Base-by-base conservation (phyloP, 1,140 invertebrate genomes). In the Agraylea sexmaculata region DNA sequence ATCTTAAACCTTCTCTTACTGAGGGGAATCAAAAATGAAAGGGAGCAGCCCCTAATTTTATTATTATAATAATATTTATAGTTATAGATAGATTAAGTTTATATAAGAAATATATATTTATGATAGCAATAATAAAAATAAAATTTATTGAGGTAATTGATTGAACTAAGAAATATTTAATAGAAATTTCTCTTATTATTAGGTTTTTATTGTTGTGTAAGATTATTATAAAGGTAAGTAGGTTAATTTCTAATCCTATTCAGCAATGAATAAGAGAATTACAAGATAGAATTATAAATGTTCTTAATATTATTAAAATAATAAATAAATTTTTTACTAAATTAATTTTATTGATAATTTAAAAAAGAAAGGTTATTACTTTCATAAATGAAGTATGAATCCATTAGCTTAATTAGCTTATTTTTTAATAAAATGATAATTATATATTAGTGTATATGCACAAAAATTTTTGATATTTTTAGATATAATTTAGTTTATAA, bases 241-340 rank as follows among this genome's bases (percentile, higher is more conserved):
- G 51, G 59, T 70, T 70, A 60, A 69, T 69, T 66, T 71, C 64
- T 60, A 69, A 55, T n/a, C 64, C 63, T 59, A 70, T 65, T 64
- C 61, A 69, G 57, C 60, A 60, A 44, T 56, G 52, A 47, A 70
- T 48, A 55, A 63, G 69, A 30, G 63, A 69, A 50, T 64, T 60
- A 22, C 62, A 54, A 10, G 60, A 66, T 50, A 70, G 57, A 23
- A 60, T 55, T 49, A 69, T 63, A 53, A 69, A 44, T 18, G 59
- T 65, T 47, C 58, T 60, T 49, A 61, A 55, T 50, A 68, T 54
- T 57, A 68, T 49, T 51, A 56, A 55, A 49, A 48, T 54, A 23
- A 56, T 43, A 54, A 68, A 68, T 55, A 68, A 53, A 53, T 66
- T 59, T 64, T 66, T 53, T 47, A 52, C 53, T 7, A 49, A 54